Base-by-base conservation (phyloP, 2,113 vertebrate genomes). In the Salvator merianae region DNA sequence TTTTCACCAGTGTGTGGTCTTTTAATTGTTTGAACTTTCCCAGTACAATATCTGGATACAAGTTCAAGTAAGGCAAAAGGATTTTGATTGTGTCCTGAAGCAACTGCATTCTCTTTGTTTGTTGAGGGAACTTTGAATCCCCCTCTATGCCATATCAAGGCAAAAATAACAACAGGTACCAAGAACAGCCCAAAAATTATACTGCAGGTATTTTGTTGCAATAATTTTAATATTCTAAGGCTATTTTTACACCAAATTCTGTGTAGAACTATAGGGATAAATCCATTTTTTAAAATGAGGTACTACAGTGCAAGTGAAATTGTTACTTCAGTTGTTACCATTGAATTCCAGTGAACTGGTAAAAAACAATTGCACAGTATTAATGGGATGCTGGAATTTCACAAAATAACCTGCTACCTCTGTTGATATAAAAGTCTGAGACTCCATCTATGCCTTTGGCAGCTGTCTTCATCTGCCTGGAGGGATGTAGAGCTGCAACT, bases 101-200 rank as follows among this genome's bases (percentile, higher is more conserved):
- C 94, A 97, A 97, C n/a, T 98, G 97, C 98, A 98, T 98, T 98
- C 98, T 98, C 98, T 97, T 98, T 96, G 97, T 97, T 97, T 97
- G 97, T 97, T 96, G 96, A 96, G 96, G 93, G 95, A 95, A 97
- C 92, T 95, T 92, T n/a, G n/a, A n/a, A n/a, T n/a, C n/a, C n/a
- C n/a, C n/a, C n/a, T n/a, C n/a, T n/a, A n/a, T n/a, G 93, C 94
- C 93, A 95, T 94, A 92, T 92, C 94, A 95, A 93, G 87, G 47
- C 74, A 50, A 92, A 94, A 93, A 94, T 93, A 91, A 94, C 93
- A 47, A 91, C 95, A 95, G 93, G 94, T 95, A 96, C 96, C 95
- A 96, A 97, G 95, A 97, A 96, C 95, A 95, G 94, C 94, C 94
- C 94, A 95, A 93, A 93, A 95, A 94, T 95, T 95, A 94, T 95